Conservation (phyloP, 1,140 invertebrate genomes). For the Lamellibrachia luymesi region DNA sequence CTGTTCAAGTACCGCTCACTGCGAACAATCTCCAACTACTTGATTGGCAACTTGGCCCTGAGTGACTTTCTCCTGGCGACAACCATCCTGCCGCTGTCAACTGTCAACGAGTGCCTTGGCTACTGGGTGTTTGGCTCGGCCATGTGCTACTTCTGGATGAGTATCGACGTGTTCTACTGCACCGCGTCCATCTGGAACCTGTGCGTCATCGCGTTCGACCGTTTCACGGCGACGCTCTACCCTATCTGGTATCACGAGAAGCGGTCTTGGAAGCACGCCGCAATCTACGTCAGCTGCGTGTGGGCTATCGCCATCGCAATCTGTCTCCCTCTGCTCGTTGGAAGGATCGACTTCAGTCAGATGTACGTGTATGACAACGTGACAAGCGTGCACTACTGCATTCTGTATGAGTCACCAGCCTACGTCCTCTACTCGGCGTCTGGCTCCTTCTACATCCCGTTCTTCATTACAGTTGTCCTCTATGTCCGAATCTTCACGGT, state of each 20-base stretch:
- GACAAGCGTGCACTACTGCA: conserved; percentile 47
- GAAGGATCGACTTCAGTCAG: conserved; percentile 51
- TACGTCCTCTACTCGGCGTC: conserved; percentile 96
- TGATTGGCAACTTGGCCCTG: conserved; percentile 57
- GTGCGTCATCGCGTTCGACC: conserved; percentile 55
- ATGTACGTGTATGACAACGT: conserved; percentile 40
- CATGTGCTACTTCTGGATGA: conserved; percentile 35
- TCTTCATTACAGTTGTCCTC: conserved; percentile 94
- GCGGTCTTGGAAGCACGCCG: conserved; percentile 43
- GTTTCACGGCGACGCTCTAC: conserved; percentile 56
- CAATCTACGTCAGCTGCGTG: conserved; percentile 53
- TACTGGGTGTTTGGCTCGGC: conserved; percentile 53
- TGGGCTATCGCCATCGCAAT: conserved; percentile 56
- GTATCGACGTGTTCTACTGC: conserved; percentile 54
- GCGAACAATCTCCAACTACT: conserved; percentile 55
- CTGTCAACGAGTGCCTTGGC: conserved; percentile 50
- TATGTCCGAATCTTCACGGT: conserved; percentile 92
- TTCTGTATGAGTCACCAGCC: conserved; percentile 62
- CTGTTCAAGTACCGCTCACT: conserved; percentile 50
- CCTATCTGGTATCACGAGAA: conserved; percentile 57
- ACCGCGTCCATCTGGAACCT: conserved; percentile 59
- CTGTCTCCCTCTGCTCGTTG: conserved; percentile 54
- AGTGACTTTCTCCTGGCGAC: conserved; percentile 55
- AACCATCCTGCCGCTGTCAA: conserved; percentile 54
- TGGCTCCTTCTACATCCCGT: conserved; percentile 94